Evolutionary conservation across 1,140 invertebrate species (phyloP), one percentile per base, ranked within the genome.

Genomic region (Epicauta chinensis): DNA sequence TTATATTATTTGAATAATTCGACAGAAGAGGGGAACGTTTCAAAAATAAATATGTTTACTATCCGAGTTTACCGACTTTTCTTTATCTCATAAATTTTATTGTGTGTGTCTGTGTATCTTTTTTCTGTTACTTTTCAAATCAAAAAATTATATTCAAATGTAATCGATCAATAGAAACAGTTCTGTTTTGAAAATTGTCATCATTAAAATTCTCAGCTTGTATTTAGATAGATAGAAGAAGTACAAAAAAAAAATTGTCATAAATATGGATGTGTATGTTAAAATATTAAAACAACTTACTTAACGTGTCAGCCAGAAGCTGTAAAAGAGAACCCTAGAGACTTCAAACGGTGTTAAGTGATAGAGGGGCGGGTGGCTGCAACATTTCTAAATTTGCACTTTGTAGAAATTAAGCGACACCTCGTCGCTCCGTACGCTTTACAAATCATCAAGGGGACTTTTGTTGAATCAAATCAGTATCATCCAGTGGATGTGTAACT

Each of bases 311-410:
- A 53, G 53, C 15, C 40, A 23, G 45, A 37, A 44, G 47, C 46
- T 43, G 53, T 30, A 55, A 48, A 53, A 61, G 58, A 63, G 57
- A 56, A 40, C 43, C 39, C 42, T 36, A 30, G 35, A 51, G 56
- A 66, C 64, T 66, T 66, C 64, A 66, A 66, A 66, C 58, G 55
- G 49, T 45, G 56, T 56, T 63, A 64, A 66, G 62, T 64, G 60
- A 34, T 34, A 34, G 32, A 34, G 56, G 60, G 40, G 53, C 38
- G 44, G 57, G 32, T 3, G 32, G 32, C 12, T n/a, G 5, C 12
- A 34, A 34, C 3, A 4, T 3, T 12, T 12, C 32, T 0, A 66
- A 66, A 64, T 66, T 66, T 64, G 62, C 64, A 66, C 64, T 66
- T 66, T 59, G 55, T 48, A 56, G 62, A 61, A 66, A 66, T 64